Base-by-base conservation (phyloP, 2,797 vertebrate genomes). In the Crenichthys baileyi region DNA sequence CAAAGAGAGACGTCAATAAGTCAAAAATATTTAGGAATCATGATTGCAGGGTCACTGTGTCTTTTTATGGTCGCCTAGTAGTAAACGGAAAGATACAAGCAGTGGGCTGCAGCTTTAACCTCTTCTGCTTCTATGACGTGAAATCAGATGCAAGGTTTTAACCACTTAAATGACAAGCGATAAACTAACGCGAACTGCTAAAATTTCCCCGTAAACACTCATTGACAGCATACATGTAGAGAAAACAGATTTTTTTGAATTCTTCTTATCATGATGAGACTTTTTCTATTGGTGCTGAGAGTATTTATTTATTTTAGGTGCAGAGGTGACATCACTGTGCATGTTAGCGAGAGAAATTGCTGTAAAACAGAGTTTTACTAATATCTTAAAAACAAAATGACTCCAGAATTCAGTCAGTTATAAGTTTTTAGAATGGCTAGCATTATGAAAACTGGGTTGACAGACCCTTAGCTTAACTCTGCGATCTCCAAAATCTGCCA, bases 171-270 rank as follows among this genome's bases (percentile, higher is more conserved):
- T n/a, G 20, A 41, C 0, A 22, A 11, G 7, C 26, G 22, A 36
- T 39, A 39, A 36, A 53, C 15, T 72, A 39, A 39, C 15, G 70
- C 31, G 12, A 53, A 55, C 50, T 7, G 11, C 39, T 31, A 68
- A 68, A 5, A 63, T 20, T 31, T 31, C 58, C 15, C 6, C 16
- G 26, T 15, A 61, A 31, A 61, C 22, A 24, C 20, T 55, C 7
- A 55, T 55, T n/a, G 22, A 56, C 22, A n/a, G 55, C 8, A 56
- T n/a, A n/a, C n/a, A n/a, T n/a, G n/a, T n/a, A n/a, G n/a, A n/a
- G n/a, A n/a, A n/a, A n/a, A n/a, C n/a, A n/a, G n/a, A 39, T 67
- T 70, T 70, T 26, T n/a, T 70, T 70, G 24, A 13, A 70, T 70
- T 70, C 13, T 36, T 36, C n/a, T n/a, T n/a, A n/a, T n/a, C n/a